Evolutionary conservation across 2,113 vertebrate species (phyloP).

Genomic region (Cinclus cinclus): DNA sequence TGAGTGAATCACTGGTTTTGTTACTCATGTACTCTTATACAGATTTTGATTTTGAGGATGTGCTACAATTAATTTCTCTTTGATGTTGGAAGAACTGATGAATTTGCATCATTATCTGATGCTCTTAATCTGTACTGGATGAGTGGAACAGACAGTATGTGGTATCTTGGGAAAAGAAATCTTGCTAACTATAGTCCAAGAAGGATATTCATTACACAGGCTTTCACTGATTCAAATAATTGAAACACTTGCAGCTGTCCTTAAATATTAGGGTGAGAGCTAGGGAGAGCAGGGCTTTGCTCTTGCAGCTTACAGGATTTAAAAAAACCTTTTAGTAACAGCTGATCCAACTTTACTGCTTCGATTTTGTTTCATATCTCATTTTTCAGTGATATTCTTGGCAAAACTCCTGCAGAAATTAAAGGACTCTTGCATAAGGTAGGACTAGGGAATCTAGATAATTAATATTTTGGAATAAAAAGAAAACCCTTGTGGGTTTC

Average conservation of each 20-base stretch:
- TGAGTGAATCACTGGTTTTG: background rate
- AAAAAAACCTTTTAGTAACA: background rate
- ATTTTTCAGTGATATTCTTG: background rate
- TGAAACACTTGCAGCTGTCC: constrained; percentile 46
- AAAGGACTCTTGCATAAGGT: background rate
- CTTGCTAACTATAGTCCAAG: background rate
- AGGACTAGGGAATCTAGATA: background rate
- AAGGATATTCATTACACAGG: constrained; percentile 28
- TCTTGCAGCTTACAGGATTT: background rate
- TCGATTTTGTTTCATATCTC: background rate
- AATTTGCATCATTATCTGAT: constrained; percentile 38
- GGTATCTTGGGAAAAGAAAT: constrained; percentile 4
- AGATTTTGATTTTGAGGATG: constrained; percentile 7
- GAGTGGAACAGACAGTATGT: constrained; percentile 16
- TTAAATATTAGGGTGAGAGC: constrained; percentile 26
- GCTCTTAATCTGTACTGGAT: background rate
- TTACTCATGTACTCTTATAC: background rate
- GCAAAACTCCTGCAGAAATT: constrained; percentile 19
- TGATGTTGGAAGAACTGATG: background rate
- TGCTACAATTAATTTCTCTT: constrained; percentile 3
- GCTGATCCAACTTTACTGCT: background rate
- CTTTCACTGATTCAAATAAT: constrained; percentile 44
- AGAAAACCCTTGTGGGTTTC: background rate
- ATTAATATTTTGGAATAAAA: constrained; percentile 38
- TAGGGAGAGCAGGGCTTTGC: background rate